phyloP scores from a whole-genome alignment of 2,113 vertebrate species.

The Rhizomys pruinosus region DNA sequence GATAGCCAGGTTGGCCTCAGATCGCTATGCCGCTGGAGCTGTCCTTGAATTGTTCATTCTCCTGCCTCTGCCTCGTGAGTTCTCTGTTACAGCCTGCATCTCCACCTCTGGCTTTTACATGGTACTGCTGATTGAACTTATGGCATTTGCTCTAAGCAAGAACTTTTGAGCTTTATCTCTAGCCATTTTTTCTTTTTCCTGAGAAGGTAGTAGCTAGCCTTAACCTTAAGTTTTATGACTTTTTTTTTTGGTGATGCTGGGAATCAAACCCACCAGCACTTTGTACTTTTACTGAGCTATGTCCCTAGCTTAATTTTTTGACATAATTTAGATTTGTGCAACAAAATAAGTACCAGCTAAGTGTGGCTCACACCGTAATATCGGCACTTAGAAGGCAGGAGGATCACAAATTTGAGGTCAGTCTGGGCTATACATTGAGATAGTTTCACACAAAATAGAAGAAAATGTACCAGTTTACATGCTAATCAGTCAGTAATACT shows the following conservation, averaged over 20 bases:
- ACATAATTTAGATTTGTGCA: not conserved
- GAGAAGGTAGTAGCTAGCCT: not conserved
- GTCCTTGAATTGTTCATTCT: not conserved
- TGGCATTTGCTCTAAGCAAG: not conserved
- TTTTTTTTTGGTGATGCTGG: not conserved
- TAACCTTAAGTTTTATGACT: not conserved
- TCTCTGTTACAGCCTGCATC: not conserved
- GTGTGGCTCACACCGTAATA: not conserved
- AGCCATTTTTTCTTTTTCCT: not conserved
- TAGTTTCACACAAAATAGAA: not conserved
- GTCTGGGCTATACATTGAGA: not conserved
- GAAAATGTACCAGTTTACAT: no score
- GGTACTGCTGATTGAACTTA: not conserved
- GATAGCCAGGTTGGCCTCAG: no score
- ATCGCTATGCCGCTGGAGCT: no score
- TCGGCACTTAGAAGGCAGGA: not conserved
- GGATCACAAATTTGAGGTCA: not conserved
- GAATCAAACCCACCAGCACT: not conserved
- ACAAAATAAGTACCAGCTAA: not conserved
- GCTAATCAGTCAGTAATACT: not conserved
- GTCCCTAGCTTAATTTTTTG: not conserved
- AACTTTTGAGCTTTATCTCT: not conserved
- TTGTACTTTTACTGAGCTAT: not conserved
- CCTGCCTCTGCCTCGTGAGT: not conserved
- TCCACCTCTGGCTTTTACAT: not conserved